Percentiles rank a stretch among this genome's conserved stretches.
These are phyloP conservation scores for Medauroidea extradentata DNA, from an alignment of 1,140 invertebrate genomes.

Conservation along the genomic window DNA sequence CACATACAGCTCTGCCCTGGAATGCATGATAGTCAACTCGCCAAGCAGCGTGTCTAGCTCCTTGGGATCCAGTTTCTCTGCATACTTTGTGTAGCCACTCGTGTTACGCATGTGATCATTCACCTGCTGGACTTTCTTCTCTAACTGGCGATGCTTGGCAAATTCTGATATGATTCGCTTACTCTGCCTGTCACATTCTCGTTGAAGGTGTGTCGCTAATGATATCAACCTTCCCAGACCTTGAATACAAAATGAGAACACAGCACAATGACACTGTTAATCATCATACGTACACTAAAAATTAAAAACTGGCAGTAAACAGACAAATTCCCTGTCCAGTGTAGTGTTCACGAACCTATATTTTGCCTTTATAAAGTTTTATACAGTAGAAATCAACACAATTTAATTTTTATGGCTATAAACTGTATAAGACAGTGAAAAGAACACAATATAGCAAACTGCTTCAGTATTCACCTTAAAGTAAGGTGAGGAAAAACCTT, in stretches of 20 bases:
- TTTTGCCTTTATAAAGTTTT: no score
- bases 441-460: no score
- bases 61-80: constrained; percentile 42
- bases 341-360: no score
- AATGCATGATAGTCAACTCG: constrained; percentile 90
- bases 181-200: constrained; percentile 79
- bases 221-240: constrained; percentile 67
- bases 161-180: constrained; percentile 72
- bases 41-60: constrained; percentile 81
- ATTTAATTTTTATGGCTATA: no score
- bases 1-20: constrained; percentile 85
- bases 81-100: constrained; percentile 39
- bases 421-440: no score
- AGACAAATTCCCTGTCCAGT: no score
- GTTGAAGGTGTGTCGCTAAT: constrained; percentile 70
- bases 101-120: constrained; percentile 48
- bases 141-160: constrained; percentile 65
- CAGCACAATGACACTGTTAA: no score
- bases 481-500: no score
- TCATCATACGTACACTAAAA: no score
- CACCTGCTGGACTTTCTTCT: constrained; percentile 59
- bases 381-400: no score
- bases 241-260: constrained; percentile 36
- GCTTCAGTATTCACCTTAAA: no score
- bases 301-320: no score